phyloP scores from a whole-genome alignment of 2,888 invertebrate species.

The Darwinula stevensoni region DNA sequence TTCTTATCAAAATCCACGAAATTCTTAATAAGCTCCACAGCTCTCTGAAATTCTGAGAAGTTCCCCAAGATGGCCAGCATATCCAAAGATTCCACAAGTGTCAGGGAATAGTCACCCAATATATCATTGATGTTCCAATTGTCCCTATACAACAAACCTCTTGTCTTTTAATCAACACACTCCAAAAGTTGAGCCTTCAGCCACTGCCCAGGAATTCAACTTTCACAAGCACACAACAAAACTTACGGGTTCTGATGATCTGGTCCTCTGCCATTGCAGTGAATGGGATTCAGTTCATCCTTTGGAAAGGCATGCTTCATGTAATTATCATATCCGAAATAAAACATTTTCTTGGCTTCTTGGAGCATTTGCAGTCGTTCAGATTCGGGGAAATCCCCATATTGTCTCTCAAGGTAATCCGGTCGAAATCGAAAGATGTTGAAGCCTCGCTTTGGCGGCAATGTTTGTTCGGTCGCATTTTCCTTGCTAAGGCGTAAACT shows the following conservation, averaged over 20 bases:
- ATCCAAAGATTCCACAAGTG: conserved; percentile 26
- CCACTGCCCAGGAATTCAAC: too few species aligned
- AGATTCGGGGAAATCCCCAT: conserved; percentile 16
- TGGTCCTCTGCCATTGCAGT: conserved; percentile 27
- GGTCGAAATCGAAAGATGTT: conserved; percentile 11
- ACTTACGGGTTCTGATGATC: conserved; percentile 27
- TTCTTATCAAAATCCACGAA: conserved; percentile 27
- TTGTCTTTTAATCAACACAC: conserved; percentile 3
- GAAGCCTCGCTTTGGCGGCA: too few species aligned
- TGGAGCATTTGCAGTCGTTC: conserved; percentile 15
- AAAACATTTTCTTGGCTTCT: conserved; percentile 23
- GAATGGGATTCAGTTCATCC: conserved; percentile 30
- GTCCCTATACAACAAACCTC: conserved; percentile 17
- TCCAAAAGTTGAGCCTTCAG: too few species aligned
- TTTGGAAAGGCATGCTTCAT: conserved; percentile 28
- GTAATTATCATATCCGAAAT: conserved; percentile 28
- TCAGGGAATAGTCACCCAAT: conserved; percentile 28
- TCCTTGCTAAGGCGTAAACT: too few species aligned
- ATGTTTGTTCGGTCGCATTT: too few species aligned
- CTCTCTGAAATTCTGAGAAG: conserved; percentile 24
- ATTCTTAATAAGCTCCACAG: conserved; percentile 24
- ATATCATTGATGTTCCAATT: conserved; percentile 34
- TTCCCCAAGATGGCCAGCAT: conserved; percentile 27
- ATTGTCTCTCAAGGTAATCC: conserved; percentile 12
- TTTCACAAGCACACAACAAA: too few species aligned